Evolutionary conservation across 2,113 vertebrate genomes (phyloP), one percentile per base, ranked within the genome.

Genomic region (Macrotus californicus): DNA sequence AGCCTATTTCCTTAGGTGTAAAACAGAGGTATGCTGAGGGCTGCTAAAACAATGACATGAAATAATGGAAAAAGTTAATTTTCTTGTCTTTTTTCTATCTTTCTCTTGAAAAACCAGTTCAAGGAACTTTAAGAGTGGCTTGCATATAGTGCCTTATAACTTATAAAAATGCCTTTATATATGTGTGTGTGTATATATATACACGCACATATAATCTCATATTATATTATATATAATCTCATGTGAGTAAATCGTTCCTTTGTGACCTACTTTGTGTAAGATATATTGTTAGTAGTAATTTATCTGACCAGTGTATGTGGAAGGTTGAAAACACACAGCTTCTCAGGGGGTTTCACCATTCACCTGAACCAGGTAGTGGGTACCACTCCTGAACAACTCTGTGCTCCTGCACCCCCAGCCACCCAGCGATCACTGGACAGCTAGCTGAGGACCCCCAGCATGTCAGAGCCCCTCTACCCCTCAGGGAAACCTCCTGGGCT

Each of bases 81-180:
- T 70, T 3, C 66, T 86, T 83, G 12, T 52, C 12, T 46, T 54
- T 70, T 72, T 43, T 72, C n/a, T 19, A 36, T 72, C 48, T 59
- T 91, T 85, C 41, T 87, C 80, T 69, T 76, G 56, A 96, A 85
- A 72, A 61, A 36, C 64, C 86, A 72, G n/a, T 67, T 94, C 34
- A 56, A 56, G 48, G 26, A 52, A 46, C 41, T 86, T 80, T 89
- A 52, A 79, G 6, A 66, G 41, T 46, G 19, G 39, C 11, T 67
- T 93, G 14, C 5, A 43, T 43, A 34, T 48, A 52, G 31, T 67
- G 46, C 19, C 19, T 61, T 41, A 85, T 48, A 72, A 39, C 85
- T 75, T 67, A 41, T 67, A 85, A 83, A 91, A 75, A 50, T 70
- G 7, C 24, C 34, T 84, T 94, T 15, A 19, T 54, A 82, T 24